Base-by-base conservation (phyloP, 2,113 vertebrate species). In the Nymphicus hollandicus region DNA sequence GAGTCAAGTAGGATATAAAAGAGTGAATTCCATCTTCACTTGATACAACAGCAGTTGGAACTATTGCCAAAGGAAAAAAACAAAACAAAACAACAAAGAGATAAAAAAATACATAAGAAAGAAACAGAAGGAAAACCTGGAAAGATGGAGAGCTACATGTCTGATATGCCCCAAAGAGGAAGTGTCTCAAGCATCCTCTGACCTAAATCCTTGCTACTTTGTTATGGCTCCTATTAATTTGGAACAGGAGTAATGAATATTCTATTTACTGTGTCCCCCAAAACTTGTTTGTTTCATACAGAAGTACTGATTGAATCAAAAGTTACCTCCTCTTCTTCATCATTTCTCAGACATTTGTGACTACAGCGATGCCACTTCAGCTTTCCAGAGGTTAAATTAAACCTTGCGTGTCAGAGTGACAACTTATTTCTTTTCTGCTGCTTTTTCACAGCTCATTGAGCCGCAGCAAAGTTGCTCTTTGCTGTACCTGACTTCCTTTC, bases 71-170 rank as follows among this genome's bases (percentile, higher is more conserved):
- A 19, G 17, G 17, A 0, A 6, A 33, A 7, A 13, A 12, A 5
- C 7, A 2, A 6, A 11, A 28, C 17, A 6, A 6, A 7, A 3
- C 6, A 4, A 37, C 10, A 2, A 5, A 25, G 4, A 23, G 5
- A 7, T 4, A n/a, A 10, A 28, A n/a, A 74, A 20, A 25, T 44
- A 39, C 20, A 43, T 11, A 41, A 64, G 6, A 35, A 79, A 66
- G 2, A 44, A n/a, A 50, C 18, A 46, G 4, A 74, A 43, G 5
- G 25, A 77, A 82, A 92, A n/a, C 4, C 15, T 63, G 19, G 19
- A 86, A 82, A 83, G 4, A 7, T 50, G 3, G 20, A 27, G 11
- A 78, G 66, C 13, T 35, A 44, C 35, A 28, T 20, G 24, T 5
- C 15, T 77, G 49, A 69, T 37, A 35, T 52, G 11, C 7, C 16